phyloP scores from a whole-genome alignment of 2,888 invertebrate species.

The Formica aserva region DNA sequence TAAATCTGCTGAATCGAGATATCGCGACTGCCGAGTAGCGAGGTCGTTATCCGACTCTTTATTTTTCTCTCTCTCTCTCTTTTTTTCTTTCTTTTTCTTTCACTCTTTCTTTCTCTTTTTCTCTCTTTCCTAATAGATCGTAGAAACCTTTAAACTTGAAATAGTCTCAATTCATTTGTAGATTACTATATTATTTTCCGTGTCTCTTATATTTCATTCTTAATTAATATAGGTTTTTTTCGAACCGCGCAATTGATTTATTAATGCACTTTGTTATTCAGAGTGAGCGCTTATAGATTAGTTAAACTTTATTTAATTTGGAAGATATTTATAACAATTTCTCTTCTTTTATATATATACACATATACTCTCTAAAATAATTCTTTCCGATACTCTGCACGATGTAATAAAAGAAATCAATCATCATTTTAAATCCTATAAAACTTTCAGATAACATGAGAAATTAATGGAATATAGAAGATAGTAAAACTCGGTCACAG shows the following conservation, averaged over 20 bases:
- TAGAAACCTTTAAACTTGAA: constrained; percentile 18
- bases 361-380: background rate
- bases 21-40: constrained; percentile 37
- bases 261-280: background rate
- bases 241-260: background rate
- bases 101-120: background rate
- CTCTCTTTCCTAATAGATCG: constrained; percentile 6
- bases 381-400: background rate
- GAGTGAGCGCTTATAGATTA: background rate
- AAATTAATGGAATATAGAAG: background rate
- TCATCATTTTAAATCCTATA: background rate
- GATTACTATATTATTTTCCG: background rate
- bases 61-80: background rate
- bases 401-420: background rate
- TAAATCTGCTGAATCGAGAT: constrained; percentile 48
- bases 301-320: background rate
- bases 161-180: constrained; percentile 22
- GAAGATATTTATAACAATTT: background rate
- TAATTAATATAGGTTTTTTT: constrained; percentile 8
- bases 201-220: background rate
- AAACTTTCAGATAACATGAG: background rate
- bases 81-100: background rate
- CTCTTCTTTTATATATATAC: background rate
- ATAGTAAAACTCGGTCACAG: background rate
- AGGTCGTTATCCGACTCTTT: constrained; percentile 38